These are phyloP conservation scores for Gortyna flavago DNA, from an alignment of 2,888 invertebrate genomes.

Conservation along the genomic window DNA sequence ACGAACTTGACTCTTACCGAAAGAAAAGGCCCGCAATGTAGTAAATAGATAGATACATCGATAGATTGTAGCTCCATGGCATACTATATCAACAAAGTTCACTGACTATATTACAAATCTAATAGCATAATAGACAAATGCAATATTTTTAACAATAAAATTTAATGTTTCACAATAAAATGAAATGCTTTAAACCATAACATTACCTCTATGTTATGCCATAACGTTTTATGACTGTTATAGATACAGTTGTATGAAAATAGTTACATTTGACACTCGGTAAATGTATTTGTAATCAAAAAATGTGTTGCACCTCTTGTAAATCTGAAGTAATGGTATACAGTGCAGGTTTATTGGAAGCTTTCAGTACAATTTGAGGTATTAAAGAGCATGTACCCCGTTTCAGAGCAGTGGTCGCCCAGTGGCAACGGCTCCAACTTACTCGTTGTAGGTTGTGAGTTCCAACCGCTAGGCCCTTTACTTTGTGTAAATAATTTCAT, in stretches of 20 bases:
- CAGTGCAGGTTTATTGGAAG: not conserved
- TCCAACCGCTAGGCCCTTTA: too few relatives aligned
- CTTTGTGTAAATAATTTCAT: too few relatives aligned
- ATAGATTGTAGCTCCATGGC: not conserved
- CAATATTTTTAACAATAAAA: constrained; percentile 2
- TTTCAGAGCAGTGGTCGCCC: too few relatives aligned
- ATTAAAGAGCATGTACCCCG: too few relatives aligned
- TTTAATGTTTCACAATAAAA: constrained; percentile 13
- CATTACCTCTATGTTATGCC: not conserved
- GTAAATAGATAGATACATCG: too few relatives aligned
- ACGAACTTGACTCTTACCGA: not conserved
- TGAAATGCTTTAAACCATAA: constrained; percentile 4
- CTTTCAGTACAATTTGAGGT: not conserved
- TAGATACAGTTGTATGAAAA: constrained; percentile 4
- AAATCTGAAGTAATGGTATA: not conserved
- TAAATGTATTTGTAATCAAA: not conserved
- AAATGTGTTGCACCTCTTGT: not conserved
- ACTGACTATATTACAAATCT: not conserved
- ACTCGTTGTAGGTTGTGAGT: too few relatives aligned
- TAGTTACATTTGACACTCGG: not conserved
- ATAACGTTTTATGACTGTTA: constrained; percentile 13
- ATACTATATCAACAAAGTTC: not conserved
- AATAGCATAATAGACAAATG: not conserved
- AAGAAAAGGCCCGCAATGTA: not conserved
- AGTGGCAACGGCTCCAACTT: too few relatives aligned